These are phyloP conservation scores for Rhamnusium bicolor DNA, from an alignment of 2,888 invertebrate genomes.

Conservation along the genomic window DNA sequence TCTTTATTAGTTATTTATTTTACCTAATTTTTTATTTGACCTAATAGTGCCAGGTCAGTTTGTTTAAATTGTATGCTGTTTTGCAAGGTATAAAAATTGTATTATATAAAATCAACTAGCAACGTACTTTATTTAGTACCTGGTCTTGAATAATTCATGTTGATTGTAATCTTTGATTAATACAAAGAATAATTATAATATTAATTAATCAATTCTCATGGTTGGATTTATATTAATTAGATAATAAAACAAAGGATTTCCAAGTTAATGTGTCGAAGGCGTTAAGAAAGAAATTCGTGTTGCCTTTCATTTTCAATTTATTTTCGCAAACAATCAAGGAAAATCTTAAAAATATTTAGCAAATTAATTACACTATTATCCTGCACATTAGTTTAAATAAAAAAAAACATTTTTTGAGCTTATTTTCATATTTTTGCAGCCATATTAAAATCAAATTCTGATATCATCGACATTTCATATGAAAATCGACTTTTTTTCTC, in stretches of 20 bases:
- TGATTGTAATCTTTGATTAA: background rate
- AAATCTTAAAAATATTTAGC: background rate
- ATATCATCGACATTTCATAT: no score
- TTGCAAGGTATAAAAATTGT: background rate
- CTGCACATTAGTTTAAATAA: no score
- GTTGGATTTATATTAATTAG: background rate
- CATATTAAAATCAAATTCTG: no score
- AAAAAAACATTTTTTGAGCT: no score
- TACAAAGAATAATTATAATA: background rate
- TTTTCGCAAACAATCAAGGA: background rate
- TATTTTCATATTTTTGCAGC: no score
- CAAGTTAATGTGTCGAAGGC: background rate
- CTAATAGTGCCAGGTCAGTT: background rate
- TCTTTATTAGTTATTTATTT: no score
- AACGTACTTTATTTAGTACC: background rate
- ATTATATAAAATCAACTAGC: no score
- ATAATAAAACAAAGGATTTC: background rate
- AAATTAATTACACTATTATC: no score
- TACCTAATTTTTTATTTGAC: no score
- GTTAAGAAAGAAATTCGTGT: background rate
- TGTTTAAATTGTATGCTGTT: background rate
- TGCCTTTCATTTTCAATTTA: background rate
- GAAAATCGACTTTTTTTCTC: no score
- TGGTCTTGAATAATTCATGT: background rate
- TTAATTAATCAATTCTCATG: background rate